phyloP scores from a whole-genome alignment of 1,140 invertebrate genomes.

The Phthorimaea operculella region DNA sequence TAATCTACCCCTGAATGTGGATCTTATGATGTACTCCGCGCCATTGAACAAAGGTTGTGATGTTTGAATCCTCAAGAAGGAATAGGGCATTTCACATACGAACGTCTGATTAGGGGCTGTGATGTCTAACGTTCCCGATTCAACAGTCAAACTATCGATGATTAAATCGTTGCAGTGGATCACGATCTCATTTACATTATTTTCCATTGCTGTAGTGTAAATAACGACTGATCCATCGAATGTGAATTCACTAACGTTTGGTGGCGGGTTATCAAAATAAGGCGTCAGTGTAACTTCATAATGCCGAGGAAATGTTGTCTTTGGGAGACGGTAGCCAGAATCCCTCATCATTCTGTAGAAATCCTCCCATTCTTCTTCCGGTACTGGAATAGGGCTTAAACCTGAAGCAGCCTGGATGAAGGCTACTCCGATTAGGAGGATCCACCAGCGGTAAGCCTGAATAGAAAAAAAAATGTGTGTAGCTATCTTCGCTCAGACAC shows the following conservation, averaged over 20 bases:
- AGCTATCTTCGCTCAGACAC: too few species aligned
- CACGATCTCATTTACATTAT: conserved; percentile 61
- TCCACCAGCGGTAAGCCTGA: conserved; percentile 36
- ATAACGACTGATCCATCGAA: conserved; percentile 73
- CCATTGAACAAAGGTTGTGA: conserved; percentile 17
- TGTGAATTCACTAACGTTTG: conserved; percentile 60
- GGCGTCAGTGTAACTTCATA: conserved; percentile 74
- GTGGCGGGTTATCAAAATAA: conserved; percentile 62
- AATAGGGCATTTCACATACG: conserved; percentile 35
- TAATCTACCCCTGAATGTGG: conserved; percentile 59
- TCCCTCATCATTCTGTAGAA: conserved; percentile 32
- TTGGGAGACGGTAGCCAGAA: conserved; percentile 41
- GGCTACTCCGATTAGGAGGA: conserved; percentile 27
- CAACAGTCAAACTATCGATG: conserved; percentile 38
- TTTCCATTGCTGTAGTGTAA: conserved; percentile 27
- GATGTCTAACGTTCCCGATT: conserved; percentile 6
- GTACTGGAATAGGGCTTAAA: conserved; percentile 36
- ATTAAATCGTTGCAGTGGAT: conserved; percentile 74
- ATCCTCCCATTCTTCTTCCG: conserved; percentile 47
- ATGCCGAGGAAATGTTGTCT: conserved; percentile 41
- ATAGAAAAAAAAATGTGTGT: conserved; percentile 13
- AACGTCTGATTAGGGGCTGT: conserved; percentile 19
- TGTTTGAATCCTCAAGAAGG: conserved; percentile 41
- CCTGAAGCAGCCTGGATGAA: conserved; percentile 31
- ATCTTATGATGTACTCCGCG: conserved; percentile 31